A percentile compares a stretch with the other conserved stretches of the same genome.
Evolutionary conservation across 1,140 invertebrate genomes (phyloP).

Genomic region (Cephus cinctus): DNA sequence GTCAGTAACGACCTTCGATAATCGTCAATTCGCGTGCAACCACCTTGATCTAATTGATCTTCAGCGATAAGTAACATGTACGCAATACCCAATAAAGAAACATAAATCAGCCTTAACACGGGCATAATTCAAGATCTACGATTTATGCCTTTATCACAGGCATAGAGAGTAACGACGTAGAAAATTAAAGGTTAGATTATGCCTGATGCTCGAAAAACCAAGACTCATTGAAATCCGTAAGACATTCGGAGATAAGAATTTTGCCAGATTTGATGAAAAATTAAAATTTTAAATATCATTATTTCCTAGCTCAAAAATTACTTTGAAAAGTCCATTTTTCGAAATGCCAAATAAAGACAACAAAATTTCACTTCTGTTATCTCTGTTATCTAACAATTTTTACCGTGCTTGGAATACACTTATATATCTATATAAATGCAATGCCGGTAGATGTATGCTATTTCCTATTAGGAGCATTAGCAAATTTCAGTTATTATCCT

Average conservation of each 20-base stretch:
- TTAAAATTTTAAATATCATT: too few species aligned
- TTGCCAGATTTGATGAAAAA: too few species aligned
- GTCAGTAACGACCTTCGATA: too few species aligned
- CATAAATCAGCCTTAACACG: constrained; percentile 19
- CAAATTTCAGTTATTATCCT: constrained; percentile 9
- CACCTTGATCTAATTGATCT: too few species aligned
- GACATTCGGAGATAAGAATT: not conserved
- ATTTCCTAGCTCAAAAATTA: too few species aligned
- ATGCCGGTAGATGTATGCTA: constrained; percentile 20
- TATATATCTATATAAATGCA: not conserved
- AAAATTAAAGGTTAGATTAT: constrained; percentile 18
- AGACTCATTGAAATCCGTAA: constrained; percentile 1
- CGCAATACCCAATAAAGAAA: too few species aligned
- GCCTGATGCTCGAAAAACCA: constrained; percentile 6
- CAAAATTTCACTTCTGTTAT: too few species aligned
- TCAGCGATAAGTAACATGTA: too few species aligned
- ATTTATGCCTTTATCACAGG: constrained; percentile 28
- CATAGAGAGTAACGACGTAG: constrained; percentile 2
- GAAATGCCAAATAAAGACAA: too few species aligned
- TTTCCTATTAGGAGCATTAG: constrained; percentile 27
- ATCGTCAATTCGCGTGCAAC: too few species aligned
- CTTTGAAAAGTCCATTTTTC: too few species aligned
- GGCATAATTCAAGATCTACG: constrained; percentile 27
- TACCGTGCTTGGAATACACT: not conserved
- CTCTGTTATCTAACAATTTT: not conserved